Percentiles rank a stretch among this genome's conserved stretches.
Evolutionary conservation across 2,888 invertebrate species (phyloP).

Genomic region (Rotaria magnacalcarata): DNA sequence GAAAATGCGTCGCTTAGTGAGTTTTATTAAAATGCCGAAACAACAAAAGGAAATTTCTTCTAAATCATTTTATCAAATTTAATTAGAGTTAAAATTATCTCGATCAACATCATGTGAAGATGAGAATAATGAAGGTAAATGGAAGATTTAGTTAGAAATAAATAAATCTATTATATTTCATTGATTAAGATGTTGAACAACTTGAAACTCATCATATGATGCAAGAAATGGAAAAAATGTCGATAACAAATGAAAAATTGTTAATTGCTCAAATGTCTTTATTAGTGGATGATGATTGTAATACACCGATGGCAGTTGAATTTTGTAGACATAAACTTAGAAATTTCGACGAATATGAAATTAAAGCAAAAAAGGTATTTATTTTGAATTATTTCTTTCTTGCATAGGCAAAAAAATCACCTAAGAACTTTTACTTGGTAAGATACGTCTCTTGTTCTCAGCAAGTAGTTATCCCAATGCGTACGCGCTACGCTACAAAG

Average conservation of each 20-base stretch:
- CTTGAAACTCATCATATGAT: neutral
- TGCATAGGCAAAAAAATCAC: too few relatives aligned
- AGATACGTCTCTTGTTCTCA: too few relatives aligned
- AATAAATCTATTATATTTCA: neutral
- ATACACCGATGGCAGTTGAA: neutral
- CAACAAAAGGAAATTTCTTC: too few relatives aligned
- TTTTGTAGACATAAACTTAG: neutral
- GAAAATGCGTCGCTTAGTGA: neutral
- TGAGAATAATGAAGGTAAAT: neutral
- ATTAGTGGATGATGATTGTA: neutral
- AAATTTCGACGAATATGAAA: neutral
- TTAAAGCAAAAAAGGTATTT: constrained; percentile 18
- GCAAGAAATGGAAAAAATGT: neutral
- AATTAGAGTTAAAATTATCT: neutral
- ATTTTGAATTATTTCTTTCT: too few relatives aligned
- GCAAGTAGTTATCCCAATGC: too few relatives aligned
- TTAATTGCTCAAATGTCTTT: constrained; percentile 28
- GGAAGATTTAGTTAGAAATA: too few relatives aligned
- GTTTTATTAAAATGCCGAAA: neutral
- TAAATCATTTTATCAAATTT: too few relatives aligned
- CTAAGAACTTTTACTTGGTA: too few relatives aligned
- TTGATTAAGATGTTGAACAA: neutral
- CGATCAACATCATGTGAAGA: too few relatives aligned
- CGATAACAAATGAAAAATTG: neutral
- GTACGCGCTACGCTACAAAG: too few relatives aligned